Evolutionary conservation across 2,113 vertebrate genomes (phyloP).

Genomic region (Daphoenositta chrysoptera): DNA sequence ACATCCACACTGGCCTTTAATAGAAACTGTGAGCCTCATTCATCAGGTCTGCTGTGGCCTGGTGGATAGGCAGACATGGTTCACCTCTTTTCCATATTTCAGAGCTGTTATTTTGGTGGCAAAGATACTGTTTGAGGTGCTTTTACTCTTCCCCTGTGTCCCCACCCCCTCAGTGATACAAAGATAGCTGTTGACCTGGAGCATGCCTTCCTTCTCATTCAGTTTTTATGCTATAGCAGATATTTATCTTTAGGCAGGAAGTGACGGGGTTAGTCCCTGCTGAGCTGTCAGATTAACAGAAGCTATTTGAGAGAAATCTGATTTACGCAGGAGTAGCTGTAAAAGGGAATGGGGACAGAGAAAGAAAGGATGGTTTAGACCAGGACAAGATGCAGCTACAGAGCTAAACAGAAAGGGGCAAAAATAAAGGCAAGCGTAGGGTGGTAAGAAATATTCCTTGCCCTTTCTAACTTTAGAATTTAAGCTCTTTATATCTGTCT

Average conservation of each 20-base stretch:
- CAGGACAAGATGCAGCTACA: not conserved
- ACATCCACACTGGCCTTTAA: not conserved
- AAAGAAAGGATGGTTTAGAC: not conserved
- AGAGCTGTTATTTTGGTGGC: not conserved
- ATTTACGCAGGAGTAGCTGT: not conserved
- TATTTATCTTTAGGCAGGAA: slow-evolving; percentile 33
- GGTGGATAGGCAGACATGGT: not conserved
- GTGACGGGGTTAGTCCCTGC: not conserved
- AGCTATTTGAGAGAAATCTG: slow-evolving; percentile 27
- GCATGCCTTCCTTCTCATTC: not conserved
- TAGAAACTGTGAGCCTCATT: not conserved
- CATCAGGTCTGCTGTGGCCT: not conserved
- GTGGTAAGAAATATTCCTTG: not conserved
- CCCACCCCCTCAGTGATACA: not conserved
- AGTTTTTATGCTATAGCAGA: not conserved
- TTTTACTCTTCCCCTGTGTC: not conserved
- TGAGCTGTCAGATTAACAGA: slow-evolving; percentile 41
- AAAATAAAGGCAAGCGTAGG: not conserved
- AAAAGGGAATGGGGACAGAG: not conserved
- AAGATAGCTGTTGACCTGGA: not conserved
- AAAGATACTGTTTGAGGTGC: not conserved
- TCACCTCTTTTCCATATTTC: not conserved
- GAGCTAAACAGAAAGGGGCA: not conserved
- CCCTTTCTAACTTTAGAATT: not conserved
- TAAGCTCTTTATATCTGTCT: not conserved